Conservation (phyloP, 2,113 vertebrate genomes). For the Electrona antarctica region DNA sequence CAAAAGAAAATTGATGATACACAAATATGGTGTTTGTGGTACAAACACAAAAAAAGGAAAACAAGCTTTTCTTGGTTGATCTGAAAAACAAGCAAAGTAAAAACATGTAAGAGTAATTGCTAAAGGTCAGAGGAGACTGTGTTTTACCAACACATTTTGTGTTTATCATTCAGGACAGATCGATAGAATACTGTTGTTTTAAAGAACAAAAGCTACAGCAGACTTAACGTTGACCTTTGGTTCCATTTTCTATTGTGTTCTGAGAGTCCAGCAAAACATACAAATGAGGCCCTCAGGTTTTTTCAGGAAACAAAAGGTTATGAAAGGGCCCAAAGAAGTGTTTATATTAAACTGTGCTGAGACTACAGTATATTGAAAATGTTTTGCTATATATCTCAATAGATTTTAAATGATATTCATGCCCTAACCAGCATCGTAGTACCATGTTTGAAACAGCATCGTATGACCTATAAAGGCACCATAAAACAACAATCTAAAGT, state of each 20-base stretch:
- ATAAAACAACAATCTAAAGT: too few species aligned
- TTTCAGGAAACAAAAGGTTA: slow-evolving; percentile 37
- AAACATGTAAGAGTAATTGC: slow-evolving; percentile 72
- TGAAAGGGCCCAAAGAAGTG: slow-evolving; percentile 10
- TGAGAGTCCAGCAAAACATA: slow-evolving; percentile 66
- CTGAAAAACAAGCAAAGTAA: slow-evolving; percentile 34
- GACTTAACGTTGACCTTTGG: slow-evolving; percentile 77
- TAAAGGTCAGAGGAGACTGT: slow-evolving; percentile 78
- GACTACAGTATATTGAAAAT: neutral
- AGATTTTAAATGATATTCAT: too few species aligned
- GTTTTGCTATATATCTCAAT: neutral
- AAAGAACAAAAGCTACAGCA: slow-evolving; percentile 75
- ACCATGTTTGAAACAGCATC: too few species aligned
- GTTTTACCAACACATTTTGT: slow-evolving; percentile 74
- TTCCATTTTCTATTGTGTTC: slow-evolving; percentile 68
- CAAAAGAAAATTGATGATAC: too few species aligned
- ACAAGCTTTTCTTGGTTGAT: slow-evolving; percentile 29
- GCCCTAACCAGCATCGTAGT: too few species aligned
- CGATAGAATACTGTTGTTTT: slow-evolving; percentile 75
- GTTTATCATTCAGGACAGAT: slow-evolving; percentile 77
- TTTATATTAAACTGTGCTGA: slow-evolving; percentile 21
- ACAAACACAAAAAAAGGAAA: slow-evolving; percentile 17
- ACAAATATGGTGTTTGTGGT: neutral
- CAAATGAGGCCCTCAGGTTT: slow-evolving; percentile 68
- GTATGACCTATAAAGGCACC: too few species aligned